Evolutionary conservation across 2,113 vertebrate genomes (phyloP), one percentile per base, ranked within the genome.

Genomic region (Eclectus roratus): DNA sequence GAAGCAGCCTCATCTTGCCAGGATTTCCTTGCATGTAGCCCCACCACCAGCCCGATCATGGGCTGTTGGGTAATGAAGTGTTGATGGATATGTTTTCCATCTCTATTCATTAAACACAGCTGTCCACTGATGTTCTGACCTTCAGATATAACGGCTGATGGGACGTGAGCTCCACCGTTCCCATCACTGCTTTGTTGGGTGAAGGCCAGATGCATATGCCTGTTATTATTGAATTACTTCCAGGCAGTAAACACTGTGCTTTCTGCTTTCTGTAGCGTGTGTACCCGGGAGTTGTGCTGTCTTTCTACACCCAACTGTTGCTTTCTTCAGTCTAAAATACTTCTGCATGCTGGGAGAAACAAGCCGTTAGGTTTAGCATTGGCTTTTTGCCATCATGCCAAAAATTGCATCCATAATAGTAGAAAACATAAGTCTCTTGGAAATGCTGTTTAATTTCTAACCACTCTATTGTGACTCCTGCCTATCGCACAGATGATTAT

Each of bases 371-470:
- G 28, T 72, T 68, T 37, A 2, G 14, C 21, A 1, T 5, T 27
- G 46, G 47, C 46, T 66, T 74, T 44, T 43, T 20, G 55, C 84
- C 72, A 6, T 5, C 41, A 4, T 33, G 17, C 49, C 41, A 4
- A 3, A 41, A 11, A 52, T 13, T 44, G 14, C 17, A 33, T 3
- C 3, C 12, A 0, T 4, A 39, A 3, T 1, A 33, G 31, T 5
- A 5, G 74, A 41, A 44, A 61, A 49, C 0, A 2, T 2, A 15
- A 41, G 28, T 17, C 39, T 46, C 28, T 17, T 31, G 58, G 76
- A 50, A 74, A 17, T 3, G 86, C n/a, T 17, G 14, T 37, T 80
- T 25, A 7, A 8, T 76, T n/a, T 41, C 52, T 58, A 80, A 1
- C 4, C 33, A 0, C 61, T 56, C 35, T 33, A 0, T 11, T 29